These are phyloP conservation scores for Sminthurides bifidus DNA, from an alignment of 1,140 invertebrate species.

Conservation along the genomic window DNA sequence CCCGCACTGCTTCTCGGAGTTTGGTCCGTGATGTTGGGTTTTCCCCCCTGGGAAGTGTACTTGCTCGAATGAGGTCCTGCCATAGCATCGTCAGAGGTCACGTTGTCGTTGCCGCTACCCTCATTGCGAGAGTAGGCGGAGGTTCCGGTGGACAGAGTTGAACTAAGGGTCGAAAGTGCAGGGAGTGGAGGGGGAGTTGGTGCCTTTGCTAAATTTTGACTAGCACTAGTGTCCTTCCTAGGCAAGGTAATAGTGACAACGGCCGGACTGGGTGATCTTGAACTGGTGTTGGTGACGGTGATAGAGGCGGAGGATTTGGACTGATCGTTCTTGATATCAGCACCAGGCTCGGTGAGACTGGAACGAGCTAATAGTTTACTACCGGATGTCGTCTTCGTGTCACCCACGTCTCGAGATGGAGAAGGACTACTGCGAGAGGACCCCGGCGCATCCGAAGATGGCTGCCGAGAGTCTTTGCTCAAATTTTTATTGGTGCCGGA, in stretches of 20 bases:
- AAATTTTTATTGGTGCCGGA: no score
- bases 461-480: no score
- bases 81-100: conserved; percentile 16
- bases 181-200: conserved; percentile 8
- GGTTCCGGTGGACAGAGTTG: background rate
- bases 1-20: background rate
- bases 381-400: background rate
- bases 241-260: background rate
- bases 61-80: conserved; percentile 24
- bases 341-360: background rate
- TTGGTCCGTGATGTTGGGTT: conserved; percentile 3
- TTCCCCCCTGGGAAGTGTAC: conserved; percentile 5
- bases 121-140: background rate
- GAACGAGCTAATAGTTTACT: background rate
- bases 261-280: background rate
- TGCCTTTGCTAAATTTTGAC: background rate
- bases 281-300: conserved; percentile 14
- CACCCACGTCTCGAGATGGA: background rate
- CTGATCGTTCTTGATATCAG: background rate
- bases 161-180: background rate
- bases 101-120: conserved; percentile 1
- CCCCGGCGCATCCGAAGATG: background rate
- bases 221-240: background rate
- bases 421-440: conserved; percentile 2
- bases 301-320: background rate